phyloP scores from a whole-genome alignment of 2,888 invertebrate genomes.

The Nematopogon swammerdamellus region DNA sequence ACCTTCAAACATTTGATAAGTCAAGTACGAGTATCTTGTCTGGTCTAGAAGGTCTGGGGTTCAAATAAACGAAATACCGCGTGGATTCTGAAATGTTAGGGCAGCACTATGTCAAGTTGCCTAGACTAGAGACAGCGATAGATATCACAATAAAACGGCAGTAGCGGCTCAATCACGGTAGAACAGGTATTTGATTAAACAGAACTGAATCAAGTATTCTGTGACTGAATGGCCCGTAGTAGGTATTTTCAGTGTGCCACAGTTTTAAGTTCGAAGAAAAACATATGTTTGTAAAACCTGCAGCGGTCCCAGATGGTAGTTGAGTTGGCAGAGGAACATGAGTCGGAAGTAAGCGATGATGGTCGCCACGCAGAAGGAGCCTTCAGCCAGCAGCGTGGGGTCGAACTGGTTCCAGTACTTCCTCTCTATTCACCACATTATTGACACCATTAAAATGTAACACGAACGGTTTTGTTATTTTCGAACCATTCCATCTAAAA shows the following conservation, averaged over 20 bases:
- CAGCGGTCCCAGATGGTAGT: conserved; percentile 62
- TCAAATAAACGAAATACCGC: not conserved
- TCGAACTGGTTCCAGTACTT: conserved; percentile 65
- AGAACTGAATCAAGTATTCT: no score
- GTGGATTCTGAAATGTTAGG: no score
- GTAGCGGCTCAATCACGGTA: no score
- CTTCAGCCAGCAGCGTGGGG: conserved; percentile 63
- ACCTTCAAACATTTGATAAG: conserved; percentile 32
- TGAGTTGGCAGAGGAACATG: conserved; percentile 60
- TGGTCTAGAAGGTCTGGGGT: not conserved
- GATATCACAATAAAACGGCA: no score
- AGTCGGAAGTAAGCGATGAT: conserved; percentile 64
- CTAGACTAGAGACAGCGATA: no score
- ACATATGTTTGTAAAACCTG: no score
- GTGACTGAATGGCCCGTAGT: no score
- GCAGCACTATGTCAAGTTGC: no score
- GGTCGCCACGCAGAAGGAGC: conserved; percentile 62
- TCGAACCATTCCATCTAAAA: not conserved
- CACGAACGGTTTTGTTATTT: not conserved
- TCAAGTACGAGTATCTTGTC: not conserved
- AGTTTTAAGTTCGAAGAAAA: no score
- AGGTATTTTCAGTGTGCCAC: no score
- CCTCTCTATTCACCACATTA: conserved; percentile 48
- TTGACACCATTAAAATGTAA: not conserved
- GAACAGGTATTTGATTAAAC: no score